Percentiles rank a stretch among this genome's conserved stretches.
phyloP scores from a whole-genome alignment of 2,113 vertebrate species.

The Taxidea taxus region DNA sequence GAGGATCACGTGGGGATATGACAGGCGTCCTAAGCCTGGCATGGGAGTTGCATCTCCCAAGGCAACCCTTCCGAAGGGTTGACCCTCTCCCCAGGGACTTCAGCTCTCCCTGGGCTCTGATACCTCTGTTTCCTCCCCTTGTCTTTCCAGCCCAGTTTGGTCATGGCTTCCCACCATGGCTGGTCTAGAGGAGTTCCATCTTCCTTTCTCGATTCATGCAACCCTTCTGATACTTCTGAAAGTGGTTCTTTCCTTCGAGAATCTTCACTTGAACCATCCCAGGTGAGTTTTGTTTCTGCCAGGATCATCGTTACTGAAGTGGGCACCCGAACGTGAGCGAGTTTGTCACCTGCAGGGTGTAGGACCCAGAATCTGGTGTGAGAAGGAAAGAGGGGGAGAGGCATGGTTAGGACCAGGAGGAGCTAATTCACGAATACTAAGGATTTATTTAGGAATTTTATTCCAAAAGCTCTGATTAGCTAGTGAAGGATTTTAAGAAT shows the following conservation, averaged over 20 bases:
- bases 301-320: neutral
- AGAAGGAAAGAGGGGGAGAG: neutral
- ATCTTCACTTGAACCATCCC: neutral
- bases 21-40: neutral
- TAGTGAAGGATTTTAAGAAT: neutral
- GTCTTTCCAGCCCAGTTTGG: neutral
- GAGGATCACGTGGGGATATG: neutral
- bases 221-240: neutral
- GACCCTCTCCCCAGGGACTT: no score
- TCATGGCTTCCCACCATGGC: neutral
- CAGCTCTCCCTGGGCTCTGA: neutral
- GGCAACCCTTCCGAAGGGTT: neutral
- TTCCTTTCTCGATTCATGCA: neutral
- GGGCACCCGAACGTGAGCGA: neutral
- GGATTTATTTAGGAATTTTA: neutral
- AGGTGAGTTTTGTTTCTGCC: neutral
- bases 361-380: neutral
- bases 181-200: neutral
- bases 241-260: neutral
- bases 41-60: neutral
- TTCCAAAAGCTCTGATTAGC: neutral
- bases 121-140: neutral
- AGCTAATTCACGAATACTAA: neutral
- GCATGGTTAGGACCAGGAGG: neutral
- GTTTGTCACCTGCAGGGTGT: neutral